These are phyloP conservation scores for Trachops cirrhosus DNA, from an alignment of 2,797 vertebrate genomes.

Conservation along the genomic window DNA sequence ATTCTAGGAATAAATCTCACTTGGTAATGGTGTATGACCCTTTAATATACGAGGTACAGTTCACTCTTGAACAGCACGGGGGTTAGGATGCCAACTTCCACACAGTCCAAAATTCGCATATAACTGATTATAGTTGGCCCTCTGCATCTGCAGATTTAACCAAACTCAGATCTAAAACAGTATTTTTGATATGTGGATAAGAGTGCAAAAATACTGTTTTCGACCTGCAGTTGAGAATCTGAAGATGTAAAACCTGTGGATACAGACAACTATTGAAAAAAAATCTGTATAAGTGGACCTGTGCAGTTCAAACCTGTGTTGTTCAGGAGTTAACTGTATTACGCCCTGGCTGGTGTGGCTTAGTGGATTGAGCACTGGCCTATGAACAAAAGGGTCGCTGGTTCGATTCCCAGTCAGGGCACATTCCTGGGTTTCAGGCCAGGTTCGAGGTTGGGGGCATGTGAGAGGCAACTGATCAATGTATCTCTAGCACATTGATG, in stretches of 20 bases:
- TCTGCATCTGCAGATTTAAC: not conserved
- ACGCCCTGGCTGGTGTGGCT: no score
- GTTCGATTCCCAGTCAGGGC: no score
- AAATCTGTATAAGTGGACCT: not conserved
- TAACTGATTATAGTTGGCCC: not conserved
- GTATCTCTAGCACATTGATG: no score
- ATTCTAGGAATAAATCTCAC: not conserved
- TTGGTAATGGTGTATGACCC: not conserved
- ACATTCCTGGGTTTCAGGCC: no score
- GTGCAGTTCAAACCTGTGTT: not conserved
- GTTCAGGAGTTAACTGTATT: not conserved
- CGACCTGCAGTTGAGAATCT: not conserved
- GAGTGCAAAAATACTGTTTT: not conserved
- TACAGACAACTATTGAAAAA: not conserved
- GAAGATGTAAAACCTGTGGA: not conserved
- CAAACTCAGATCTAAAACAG: not conserved
- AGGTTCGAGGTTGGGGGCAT: no score
- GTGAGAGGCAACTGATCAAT: no score
- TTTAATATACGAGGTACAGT: not conserved
- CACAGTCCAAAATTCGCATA: not conserved
- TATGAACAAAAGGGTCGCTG: no score
- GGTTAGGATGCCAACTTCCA: not conserved
- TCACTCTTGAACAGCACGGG: not conserved
- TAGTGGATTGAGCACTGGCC: no score
- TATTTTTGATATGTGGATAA: not conserved